Base-by-base conservation (phyloP, 2,113 vertebrate species). In the Siniperca knerii region DNA sequence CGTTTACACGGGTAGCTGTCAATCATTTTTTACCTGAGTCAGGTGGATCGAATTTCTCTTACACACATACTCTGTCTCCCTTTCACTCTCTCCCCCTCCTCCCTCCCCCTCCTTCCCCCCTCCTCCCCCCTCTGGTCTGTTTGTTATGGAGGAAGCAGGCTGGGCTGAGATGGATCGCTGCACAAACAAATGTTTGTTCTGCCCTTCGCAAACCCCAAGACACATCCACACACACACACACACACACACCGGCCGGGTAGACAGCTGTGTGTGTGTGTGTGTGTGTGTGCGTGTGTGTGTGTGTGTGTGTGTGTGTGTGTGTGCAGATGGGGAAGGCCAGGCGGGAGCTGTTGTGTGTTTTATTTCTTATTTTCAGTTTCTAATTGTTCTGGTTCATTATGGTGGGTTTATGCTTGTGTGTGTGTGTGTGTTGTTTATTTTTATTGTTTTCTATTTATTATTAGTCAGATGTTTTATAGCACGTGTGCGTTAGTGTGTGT, bases 101-200 rank as follows among this genome's bases (percentile, higher is more conserved):
- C 25, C 25, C 25, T 37, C 35, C 5, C 3, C 35, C 35, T 37
- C 35, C 35, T 5, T 4, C 16, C 74, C 80, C 35, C 52, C 40
- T 0, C 25, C 35, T 7, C 77, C 37, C 18, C 33, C 57, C 44
- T 25, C 44, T 6, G 2, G 37, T 33, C 78, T 79, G 85, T 90
- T 89, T 90, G 89, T 86, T 82, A 88, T 88, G 81, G 87, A 83
- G 74, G 83, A 44, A 58, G 87, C 79, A 71, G 86, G 84, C 55
- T 20, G 69, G 80, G 70, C 87, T 85, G 92, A 95, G 92, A 94
- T 76, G 93, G 95, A 96, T 96, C 92, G 93, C 64, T 94, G 95
- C 94, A 92, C 95, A 96, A 97, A 96, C 96, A 96, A 98, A 98
- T 96, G 97, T 98, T 98, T 97, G 96, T 95, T 96, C 95, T 96